These are phyloP conservation scores for Sebastes steindachneri DNA, from an alignment of 2,797 vertebrate genomes.

Conservation along the genomic window DNA sequence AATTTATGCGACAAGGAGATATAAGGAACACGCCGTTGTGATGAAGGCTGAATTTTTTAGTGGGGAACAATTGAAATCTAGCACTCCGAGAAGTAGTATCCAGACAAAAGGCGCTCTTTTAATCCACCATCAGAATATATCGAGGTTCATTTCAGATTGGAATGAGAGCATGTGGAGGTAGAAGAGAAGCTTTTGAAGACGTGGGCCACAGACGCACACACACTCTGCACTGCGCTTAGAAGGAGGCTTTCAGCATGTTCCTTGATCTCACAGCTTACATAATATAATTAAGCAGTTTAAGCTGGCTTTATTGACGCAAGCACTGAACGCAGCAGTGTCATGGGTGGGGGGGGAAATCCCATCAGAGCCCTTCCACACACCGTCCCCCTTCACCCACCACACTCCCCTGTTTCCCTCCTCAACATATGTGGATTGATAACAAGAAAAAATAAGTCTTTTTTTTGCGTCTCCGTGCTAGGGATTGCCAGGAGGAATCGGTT, in stretches of 20 bases:
- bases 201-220: constrained; percentile 23
- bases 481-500: constrained; percentile 67
- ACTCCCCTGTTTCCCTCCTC: constrained; percentile 32
- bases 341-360: constrained; percentile 42
- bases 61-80: not conserved
- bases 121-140: constrained; percentile 40
- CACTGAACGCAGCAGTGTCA: constrained; percentile 56
- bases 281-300: constrained; percentile 85
- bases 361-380: constrained; percentile 32
- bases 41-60: not conserved
- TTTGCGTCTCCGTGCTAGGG: constrained; percentile 32
- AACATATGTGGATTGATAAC: constrained; percentile 64
- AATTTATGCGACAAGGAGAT: constrained; percentile 16
- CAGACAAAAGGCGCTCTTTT: constrained; percentile 24
- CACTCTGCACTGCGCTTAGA: constrained; percentile 33
- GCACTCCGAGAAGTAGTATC: not conserved
- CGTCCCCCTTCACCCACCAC: constrained; percentile 9
- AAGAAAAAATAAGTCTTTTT: constrained; percentile 23
- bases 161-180: constrained; percentile 36
- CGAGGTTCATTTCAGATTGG: constrained; percentile 26
- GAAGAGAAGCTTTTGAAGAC: constrained; percentile 36
- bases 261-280: constrained; percentile 81
- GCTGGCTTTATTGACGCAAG: constrained; percentile 76
- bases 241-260: constrained; percentile 71
- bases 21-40: not conserved